These are phyloP conservation scores for Chrosomus eos DNA, from an alignment of 2,797 vertebrate genomes.

Conservation along the genomic window DNA sequence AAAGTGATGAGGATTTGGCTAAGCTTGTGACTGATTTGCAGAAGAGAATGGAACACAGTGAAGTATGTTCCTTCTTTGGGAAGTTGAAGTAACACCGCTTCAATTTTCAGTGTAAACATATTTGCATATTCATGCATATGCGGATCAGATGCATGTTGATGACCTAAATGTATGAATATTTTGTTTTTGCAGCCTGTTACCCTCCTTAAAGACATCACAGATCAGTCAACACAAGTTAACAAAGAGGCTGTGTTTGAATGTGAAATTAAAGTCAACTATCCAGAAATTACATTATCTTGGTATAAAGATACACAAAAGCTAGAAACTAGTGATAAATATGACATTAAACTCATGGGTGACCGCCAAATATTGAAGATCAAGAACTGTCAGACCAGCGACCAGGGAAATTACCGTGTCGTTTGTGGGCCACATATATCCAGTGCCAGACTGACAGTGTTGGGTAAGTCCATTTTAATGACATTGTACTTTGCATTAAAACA, in stretches of 20 bases:
- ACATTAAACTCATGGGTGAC: conserved; percentile 87
- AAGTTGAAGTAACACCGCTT: conserved; percentile 12
- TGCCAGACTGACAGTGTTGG: conserved; percentile 89
- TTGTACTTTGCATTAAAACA: not conserved
- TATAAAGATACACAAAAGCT: conserved; percentile 97
- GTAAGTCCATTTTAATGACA: conserved; percentile 74
- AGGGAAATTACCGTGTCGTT: conserved; percentile 93
- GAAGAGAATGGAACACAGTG: conserved; percentile 81
- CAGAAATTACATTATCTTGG: conserved; percentile 95
- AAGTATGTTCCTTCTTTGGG: conserved; percentile 78
- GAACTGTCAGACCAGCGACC: conserved; percentile 86
- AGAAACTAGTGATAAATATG: conserved; percentile 86
- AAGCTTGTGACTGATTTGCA: conserved; percentile 89
- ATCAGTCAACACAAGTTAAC: conserved; percentile 83
- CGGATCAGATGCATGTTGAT: conserved; percentile 50
- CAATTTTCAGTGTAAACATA: conserved; percentile 1
- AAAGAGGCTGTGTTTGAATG: conserved; percentile 89
- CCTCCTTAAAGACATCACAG: conserved; percentile 89
- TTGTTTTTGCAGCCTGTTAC: conserved; percentile 85
- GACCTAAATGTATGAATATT: conserved; percentile 57
- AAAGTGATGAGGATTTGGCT: conserved; percentile 88
- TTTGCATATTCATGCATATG: not conserved
- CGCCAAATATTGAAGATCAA: conserved; percentile 86
- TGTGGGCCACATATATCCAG: conserved; percentile 97
- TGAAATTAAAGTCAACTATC: conserved; percentile 93